A percentile compares a stretch with the other conserved stretches of the same genome.
Evolutionary conservation across 2,113 vertebrate genomes (phyloP).

Genomic region (Thalassarche chlororhynchos): DNA sequence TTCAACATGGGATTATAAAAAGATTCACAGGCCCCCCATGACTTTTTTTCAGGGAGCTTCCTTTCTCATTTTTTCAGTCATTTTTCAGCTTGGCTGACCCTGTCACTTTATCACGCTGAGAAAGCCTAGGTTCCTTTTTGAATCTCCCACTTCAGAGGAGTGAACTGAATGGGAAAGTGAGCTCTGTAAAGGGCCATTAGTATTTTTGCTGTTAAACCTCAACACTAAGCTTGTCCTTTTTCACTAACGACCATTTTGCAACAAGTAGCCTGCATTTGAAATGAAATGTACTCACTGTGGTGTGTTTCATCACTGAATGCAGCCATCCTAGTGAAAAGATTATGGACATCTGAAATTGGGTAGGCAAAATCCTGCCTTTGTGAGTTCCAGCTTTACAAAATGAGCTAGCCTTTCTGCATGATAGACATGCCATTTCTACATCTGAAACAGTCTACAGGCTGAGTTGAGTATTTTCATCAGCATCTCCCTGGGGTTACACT

Average conservation of each 20-base stretch:
- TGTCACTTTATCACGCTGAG: background rate
- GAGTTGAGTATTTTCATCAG: background rate
- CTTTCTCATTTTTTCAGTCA: background rate
- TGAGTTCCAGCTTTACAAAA: background rate
- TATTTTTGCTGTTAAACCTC: background rate
- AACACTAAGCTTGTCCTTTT: background rate
- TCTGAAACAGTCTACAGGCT: too few relatives aligned
- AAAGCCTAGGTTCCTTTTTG: background rate
- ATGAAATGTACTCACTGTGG: background rate
- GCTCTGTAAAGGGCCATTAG: background rate
- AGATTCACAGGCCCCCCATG: background rate
- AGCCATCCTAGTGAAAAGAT: background rate
- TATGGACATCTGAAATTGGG: background rate
- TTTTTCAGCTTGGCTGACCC: background rate
- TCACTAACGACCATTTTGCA: background rate
- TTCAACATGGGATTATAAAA: background rate
- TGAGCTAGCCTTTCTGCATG: background rate
- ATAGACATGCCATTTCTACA: background rate
- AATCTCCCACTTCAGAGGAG: background rate
- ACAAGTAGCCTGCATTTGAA: background rate
- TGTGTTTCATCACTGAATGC: background rate
- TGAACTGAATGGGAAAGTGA: background rate
- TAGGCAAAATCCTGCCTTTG: background rate
- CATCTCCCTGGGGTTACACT: background rate
- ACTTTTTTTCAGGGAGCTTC: background rate